A percentile compares a stretch with the other conserved stretches of the same genome.
These are phyloP conservation scores for Diadromus collaris DNA, from an alignment of 2,888 invertebrate genomes.

Conservation along the genomic window DNA sequence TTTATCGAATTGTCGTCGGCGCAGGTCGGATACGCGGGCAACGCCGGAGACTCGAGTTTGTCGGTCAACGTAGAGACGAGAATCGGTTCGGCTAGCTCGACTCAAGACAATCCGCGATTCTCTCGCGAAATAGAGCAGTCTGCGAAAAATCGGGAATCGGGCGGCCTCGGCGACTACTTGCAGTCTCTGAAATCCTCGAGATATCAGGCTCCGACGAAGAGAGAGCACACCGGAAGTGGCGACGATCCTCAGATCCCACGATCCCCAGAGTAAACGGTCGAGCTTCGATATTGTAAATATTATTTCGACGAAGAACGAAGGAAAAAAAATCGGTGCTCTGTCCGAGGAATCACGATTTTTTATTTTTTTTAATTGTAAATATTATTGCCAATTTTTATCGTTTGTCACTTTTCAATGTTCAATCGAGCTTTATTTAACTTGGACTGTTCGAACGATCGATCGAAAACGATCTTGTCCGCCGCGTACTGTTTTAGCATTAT, in stretches of 20 bases:
- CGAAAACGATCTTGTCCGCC: constrained; percentile 2
- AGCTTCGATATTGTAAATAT: constrained; percentile 44
- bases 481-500: constrained; percentile 21
- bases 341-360: constrained; percentile 29
- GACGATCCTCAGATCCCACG: constrained; percentile 48
- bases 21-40: neutral
- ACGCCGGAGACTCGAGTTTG: constrained; percentile 1
- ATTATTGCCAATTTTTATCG: constrained; percentile 3
- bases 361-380: constrained; percentile 38
- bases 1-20: constrained; percentile 50
- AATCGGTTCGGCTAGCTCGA: constrained; percentile 34
- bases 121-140: constrained; percentile 6
- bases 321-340: constrained; percentile 30
- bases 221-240: constrained; percentile 52
- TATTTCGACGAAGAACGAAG: constrained; percentile 21
- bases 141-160: constrained; percentile 51
- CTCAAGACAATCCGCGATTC: constrained; percentile 33
- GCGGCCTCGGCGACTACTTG: constrained; percentile 73
- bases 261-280: constrained; percentile 37
- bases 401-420: neutral
- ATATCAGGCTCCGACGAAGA: constrained; percentile 48
- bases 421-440: constrained; percentile 29
- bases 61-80: constrained; percentile 35
- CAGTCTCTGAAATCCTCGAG: constrained; percentile 67
- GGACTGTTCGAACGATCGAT: constrained; percentile 19